Evolutionary conservation across 2,888 invertebrate genomes (phyloP).

Genomic region (Coleophora deauratella): DNA sequence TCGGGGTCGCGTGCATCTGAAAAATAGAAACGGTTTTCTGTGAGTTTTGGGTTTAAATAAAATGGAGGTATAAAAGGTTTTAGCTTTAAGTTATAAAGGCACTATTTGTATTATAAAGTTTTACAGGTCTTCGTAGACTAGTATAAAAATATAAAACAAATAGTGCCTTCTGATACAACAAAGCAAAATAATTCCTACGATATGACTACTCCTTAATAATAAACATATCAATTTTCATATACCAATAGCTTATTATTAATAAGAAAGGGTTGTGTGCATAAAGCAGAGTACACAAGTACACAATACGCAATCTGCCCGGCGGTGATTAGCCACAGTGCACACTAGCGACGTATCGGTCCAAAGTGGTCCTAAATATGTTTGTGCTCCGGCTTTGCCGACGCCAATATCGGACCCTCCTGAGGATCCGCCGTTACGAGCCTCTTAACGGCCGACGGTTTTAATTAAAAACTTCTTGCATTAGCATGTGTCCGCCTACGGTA

Average conservation of each 20-base stretch:
- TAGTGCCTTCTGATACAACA: too few relatives aligned
- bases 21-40: slow-evolving; percentile 27
- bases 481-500: slow-evolving; percentile 61
- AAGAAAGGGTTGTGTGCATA: slow-evolving; percentile 40
- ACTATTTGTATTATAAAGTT: neutral
- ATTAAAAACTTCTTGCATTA: slow-evolving; percentile 74
- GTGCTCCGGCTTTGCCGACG: slow-evolving; percentile 60
- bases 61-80: too few relatives aligned
- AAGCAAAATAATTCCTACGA: too few relatives aligned
- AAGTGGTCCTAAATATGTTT: slow-evolving; percentile 61
- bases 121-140: too few relatives aligned
- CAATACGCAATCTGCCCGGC: slow-evolving; percentile 33
- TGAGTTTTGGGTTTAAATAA: neutral
- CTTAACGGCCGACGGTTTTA: slow-evolving; percentile 70
- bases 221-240: neutral
- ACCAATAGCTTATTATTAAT: slow-evolving; percentile 4
- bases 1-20: slow-evolving; percentile 59
- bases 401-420: slow-evolving; percentile 66
- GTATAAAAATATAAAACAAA: too few relatives aligned
- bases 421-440: slow-evolving; percentile 71
- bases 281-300: slow-evolving; percentile 39
- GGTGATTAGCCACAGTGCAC: slow-evolving; percentile 62
- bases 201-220: neutral
- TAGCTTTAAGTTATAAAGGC: neutral
- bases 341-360: slow-evolving; percentile 47